Conservation (phyloP, 2,888 invertebrate species). For the Chymomyza amoena region DNA sequence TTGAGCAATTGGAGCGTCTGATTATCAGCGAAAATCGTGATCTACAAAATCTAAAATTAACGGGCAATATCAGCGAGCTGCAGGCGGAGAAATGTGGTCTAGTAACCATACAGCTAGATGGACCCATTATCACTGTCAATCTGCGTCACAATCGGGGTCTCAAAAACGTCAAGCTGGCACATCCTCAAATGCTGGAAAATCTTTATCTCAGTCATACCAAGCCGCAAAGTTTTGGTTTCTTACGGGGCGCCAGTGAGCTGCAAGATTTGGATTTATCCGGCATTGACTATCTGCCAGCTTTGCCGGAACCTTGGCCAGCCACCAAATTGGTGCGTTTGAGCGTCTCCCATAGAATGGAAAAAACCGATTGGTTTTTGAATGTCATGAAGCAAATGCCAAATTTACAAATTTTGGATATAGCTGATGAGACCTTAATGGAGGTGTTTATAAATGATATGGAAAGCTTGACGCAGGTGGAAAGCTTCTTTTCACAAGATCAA, state of each 20-base stretch:
- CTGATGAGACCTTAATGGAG: slow-evolving; percentile 33
- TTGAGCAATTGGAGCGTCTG: slow-evolving; percentile 28
- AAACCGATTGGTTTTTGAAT: slow-evolving; percentile 17
- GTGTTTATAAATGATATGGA: slow-evolving; percentile 45
- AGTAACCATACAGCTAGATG: slow-evolving; percentile 26
- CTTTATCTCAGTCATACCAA: slow-evolving; percentile 35
- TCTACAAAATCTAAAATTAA: slow-evolving; percentile 26
- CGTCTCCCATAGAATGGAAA: slow-evolving; percentile 32
- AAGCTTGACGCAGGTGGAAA: slow-evolving; percentile 5
- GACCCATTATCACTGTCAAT: slow-evolving; percentile 5
- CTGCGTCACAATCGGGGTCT: slow-evolving; percentile 16
- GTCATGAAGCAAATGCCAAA: slow-evolving; percentile 24
- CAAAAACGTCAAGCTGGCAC: slow-evolving; percentile 1
- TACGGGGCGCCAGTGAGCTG: slow-evolving; percentile 33
- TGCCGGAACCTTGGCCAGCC: slow-evolving; percentile 42
- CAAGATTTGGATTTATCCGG: slow-evolving; percentile 49
- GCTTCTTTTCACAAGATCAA: not conserved
- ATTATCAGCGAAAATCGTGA: slow-evolving; percentile 35
- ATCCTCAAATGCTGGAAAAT: slow-evolving; percentile 31
- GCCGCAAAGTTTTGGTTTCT: slow-evolving; percentile 38
- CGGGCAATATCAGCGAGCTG: slow-evolving; percentile 26
- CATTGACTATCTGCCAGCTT: slow-evolving; percentile 26
- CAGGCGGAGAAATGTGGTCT: slow-evolving; percentile 44
- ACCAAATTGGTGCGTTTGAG: slow-evolving; percentile 37
- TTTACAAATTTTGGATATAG: slow-evolving; percentile 39